Evolutionary conservation across 1,140 invertebrate genomes (phyloP), one percentile per base, ranked within the genome.

Genomic region (Eriosoma lanigerum): DNA sequence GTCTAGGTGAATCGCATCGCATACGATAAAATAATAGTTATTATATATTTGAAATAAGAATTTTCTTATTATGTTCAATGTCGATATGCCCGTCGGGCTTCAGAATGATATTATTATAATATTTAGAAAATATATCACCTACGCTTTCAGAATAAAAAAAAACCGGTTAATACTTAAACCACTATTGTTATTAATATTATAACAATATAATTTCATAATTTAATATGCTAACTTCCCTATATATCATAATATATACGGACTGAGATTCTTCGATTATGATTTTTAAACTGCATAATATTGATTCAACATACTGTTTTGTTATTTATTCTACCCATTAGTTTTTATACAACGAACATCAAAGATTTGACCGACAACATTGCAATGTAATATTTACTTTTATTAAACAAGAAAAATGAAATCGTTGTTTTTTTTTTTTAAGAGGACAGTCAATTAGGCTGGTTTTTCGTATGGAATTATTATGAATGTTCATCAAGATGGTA

Each of bases 61-160:
- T 78, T 78, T 78, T 76, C n/a, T 78, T n/a, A 62, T 62, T 62
- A 62, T n/a, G 56, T 78, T 62, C 52, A 17, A 54, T 44, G 72
- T 24, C 66, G 66, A 48, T 70, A 19, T 72, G 21, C 68, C 75
- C 75, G 19, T 26, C 38, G 56, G 75, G 75, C 44, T 10, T 1
- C 17, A 12, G 62, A 78, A 78, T 60, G 38, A 78, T 78, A 76
- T 38, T 44, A 76, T 62, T 32, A 32, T 29, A 3, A 72, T 52
- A 24, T 26, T 50, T 17, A 10, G 24, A 29, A 78, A 62, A 78
- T 78, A 78, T 78, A 78, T 78, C 75, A 60, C 56, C 75, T 78
- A 78, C 56, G 75, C 75, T 78, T 78, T 78, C 44, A 29, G 0
- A 48, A 46, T n/a, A n/a, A 24, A 21, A 52, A 50, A 21, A 76